Base-by-base conservation (phyloP, 2,888 invertebrate genomes). In the Slavum lentiscoides region DNA sequence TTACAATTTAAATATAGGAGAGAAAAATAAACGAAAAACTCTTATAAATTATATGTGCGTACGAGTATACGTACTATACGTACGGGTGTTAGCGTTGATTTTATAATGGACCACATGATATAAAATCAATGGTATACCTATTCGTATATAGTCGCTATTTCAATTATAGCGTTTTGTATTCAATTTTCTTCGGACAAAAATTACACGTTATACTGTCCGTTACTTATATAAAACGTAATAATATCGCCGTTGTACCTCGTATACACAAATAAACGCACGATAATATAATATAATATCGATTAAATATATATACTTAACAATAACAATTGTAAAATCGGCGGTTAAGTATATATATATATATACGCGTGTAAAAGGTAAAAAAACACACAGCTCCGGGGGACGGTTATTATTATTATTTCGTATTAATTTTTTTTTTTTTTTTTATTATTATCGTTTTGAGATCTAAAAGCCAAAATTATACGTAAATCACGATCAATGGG, bases 401-500 rank as follows among this genome's bases (percentile, higher is more conserved):
- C 19, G 49, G 9, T 74, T 53, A 30, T 30, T 30, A 30, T 30
- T 30, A 30, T 30, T 30, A 30, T 30, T 30, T 30, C 30, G 4
- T 74, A 74, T 74, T 66, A 55, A 55, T 43, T 19, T 23, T 75
- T 75, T 43, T 43, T 39, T 7, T 39, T 39, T 39, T 39, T 7
- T 39, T 39, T 39, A 39, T 39, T 7, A n/a, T n/a, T 30, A 75
- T 75, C 76, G 68, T 23, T n/a, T 49, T 17, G 67, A 30, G 30
- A 68, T 67, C 43, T 30, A 37, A 76, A 76, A 68, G 59, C 59
- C 58, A 68, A 61, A 61, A 76, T 68, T 74, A 30, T 30, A 76
- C 76, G 76, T 76, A 76, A 76, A 76, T 76, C 76, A 76, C 68
- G 58, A 21, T 68, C 66, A 75, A 75, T 66, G 58, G 59, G 43